Evolutionary conservation across 2,797 vertebrate species (phyloP).

Genomic region (Odontamblyopus rebecca): DNA sequence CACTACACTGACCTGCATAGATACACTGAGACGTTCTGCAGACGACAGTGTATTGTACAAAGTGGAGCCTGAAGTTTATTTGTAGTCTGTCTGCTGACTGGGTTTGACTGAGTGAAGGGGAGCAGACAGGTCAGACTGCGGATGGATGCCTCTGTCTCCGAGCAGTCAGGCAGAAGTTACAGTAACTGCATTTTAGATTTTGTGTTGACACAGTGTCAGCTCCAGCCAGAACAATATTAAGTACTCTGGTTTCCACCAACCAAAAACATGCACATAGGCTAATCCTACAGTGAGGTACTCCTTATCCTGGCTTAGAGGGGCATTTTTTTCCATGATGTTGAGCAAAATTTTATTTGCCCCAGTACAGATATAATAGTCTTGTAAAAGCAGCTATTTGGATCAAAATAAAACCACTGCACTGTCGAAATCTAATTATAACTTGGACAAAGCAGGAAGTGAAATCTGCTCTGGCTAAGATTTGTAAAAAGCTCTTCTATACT

Average conservation of each 20-base stretch:
- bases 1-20: constrained; percentile 14
- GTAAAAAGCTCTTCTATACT: no score
- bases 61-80: constrained; percentile 4
- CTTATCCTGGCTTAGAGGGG: not conserved
- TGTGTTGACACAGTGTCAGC: constrained; percentile 2
- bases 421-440: no score
- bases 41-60: not conserved
- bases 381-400: no score
- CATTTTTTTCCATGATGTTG: not conserved
- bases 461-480: no score
- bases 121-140: constrained; percentile 8
- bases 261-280: not conserved
- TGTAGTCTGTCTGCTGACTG: constrained; percentile 4
- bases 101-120: constrained; percentile 2
- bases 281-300: not conserved
- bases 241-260: not conserved
- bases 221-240: not conserved
- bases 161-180: constrained; percentile 12
- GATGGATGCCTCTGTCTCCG: constrained; percentile 2
- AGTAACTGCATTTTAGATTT: constrained; percentile 4
- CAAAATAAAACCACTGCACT: no score
- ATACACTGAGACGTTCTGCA: not conserved
- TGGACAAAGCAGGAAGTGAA: no score
- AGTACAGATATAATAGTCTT: no score
- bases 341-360: not conserved